Conservation (phyloP, 2,888 invertebrate genomes). For the Campopleginae sp. region DNA sequence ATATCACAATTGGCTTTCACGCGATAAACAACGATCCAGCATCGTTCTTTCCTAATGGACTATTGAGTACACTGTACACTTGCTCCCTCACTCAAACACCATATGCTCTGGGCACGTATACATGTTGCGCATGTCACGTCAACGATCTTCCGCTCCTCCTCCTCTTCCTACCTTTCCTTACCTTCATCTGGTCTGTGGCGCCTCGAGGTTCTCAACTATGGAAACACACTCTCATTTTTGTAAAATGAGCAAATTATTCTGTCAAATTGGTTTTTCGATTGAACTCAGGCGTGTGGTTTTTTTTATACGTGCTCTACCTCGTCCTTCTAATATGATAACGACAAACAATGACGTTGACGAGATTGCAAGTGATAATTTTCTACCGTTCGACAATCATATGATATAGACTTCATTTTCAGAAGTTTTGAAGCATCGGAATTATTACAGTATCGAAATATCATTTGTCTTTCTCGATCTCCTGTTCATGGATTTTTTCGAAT, state of each 20-base stretch:
- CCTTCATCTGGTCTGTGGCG: not conserved
- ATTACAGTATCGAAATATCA: not conserved
- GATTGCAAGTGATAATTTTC: not conserved
- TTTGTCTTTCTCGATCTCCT: not conserved
- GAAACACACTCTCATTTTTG: not conserved
- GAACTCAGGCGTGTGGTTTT: not conserved
- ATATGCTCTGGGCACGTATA: slow-evolving; percentile 4
- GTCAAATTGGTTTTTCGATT: too few species aligned
- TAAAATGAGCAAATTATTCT: too few species aligned
- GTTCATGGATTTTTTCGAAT: not conserved
- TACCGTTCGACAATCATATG: too few species aligned
- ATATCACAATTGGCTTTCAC: slow-evolving; percentile 10
- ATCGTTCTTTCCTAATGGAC: slow-evolving; percentile 29
- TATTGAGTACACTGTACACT: not conserved
- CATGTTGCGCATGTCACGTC: slow-evolving; percentile 11
- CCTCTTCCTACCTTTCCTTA: not conserved
- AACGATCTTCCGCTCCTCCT: not conserved
- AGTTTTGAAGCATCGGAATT: not conserved
- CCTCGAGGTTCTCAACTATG: not conserved
- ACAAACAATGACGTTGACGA: not conserved
- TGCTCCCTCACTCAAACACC: slow-evolving; percentile 2
- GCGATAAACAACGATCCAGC: slow-evolving; percentile 41
- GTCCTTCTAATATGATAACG: not conserved
- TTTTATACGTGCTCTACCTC: not conserved
- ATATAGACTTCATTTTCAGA: too few species aligned